These are phyloP conservation scores for Mola mola DNA, from an alignment of 2,113 vertebrate genomes.

Conservation along the genomic window DNA sequence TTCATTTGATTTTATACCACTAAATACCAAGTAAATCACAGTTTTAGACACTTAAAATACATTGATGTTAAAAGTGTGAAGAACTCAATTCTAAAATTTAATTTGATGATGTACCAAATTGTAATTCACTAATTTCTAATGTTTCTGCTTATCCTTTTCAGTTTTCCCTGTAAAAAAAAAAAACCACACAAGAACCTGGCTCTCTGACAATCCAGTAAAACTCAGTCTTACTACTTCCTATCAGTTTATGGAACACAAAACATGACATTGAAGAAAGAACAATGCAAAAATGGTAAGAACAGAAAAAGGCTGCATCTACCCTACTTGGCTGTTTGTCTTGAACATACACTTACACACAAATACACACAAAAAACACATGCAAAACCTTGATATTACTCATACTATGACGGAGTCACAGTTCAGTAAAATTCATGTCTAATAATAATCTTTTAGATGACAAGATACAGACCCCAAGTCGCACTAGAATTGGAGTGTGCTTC, in stretches of 20 bases:
- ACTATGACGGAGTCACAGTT: conserved; percentile 57
- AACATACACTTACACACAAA: conserved; percentile 1
- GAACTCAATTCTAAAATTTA: too few species aligned
- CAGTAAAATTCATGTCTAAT: conserved; percentile 54
- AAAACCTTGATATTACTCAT: conserved; percentile 5
- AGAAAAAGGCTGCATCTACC: background rate
- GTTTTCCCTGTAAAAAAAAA: too few species aligned
- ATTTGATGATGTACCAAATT: too few species aligned
- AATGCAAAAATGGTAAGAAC: background rate
- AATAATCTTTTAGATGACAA: conserved; percentile 54
- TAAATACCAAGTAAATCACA: too few species aligned
- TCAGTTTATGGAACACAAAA: conserved; percentile 3
- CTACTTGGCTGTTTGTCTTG: background rate
- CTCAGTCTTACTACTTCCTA: too few species aligned
- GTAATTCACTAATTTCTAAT: too few species aligned
- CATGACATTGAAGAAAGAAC: background rate
- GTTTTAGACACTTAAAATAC: too few species aligned
- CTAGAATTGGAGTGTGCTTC: background rate
- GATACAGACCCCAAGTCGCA: conserved; percentile 21
- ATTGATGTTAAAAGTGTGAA: too few species aligned
- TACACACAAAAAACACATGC: background rate
- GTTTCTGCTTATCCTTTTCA: too few species aligned
- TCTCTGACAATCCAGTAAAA: background rate
- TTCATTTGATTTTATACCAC: too few species aligned
- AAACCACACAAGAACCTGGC: too few species aligned